Evolutionary conservation across 2,888 invertebrate species (phyloP).

Genomic region (Neoaliturus tenellus): DNA sequence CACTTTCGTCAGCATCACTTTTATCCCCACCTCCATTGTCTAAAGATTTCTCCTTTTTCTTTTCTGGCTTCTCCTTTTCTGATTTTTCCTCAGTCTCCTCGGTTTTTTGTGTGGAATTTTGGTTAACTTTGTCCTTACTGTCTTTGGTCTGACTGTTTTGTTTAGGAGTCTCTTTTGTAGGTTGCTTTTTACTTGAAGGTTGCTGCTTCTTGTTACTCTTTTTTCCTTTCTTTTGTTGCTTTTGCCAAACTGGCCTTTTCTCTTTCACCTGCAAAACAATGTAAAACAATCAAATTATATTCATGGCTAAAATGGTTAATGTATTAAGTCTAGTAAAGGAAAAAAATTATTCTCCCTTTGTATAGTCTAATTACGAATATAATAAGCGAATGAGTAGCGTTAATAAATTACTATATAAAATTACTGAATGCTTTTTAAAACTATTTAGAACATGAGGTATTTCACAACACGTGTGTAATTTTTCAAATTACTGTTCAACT

Average conservation of each 20-base stretch:
- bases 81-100: conserved; percentile 58
- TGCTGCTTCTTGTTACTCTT: conserved; percentile 77
- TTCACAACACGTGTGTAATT: too few relatives aligned
- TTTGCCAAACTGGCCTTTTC: conserved; percentile 87
- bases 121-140: conserved; percentile 68
- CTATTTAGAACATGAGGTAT: too few relatives aligned
- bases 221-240: conserved; percentile 80
- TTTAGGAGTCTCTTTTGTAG: conserved; percentile 65
- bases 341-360: too few relatives aligned
- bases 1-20: conserved; percentile 72
- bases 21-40: conserved; percentile 62
- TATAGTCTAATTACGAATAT: too few relatives aligned
- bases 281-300: too few relatives aligned
- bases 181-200: conserved; percentile 63
- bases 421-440: too few relatives aligned
- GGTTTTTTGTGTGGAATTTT: conserved; percentile 27
- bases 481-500: too few relatives aligned
- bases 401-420: too few relatives aligned
- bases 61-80: conserved; percentile 63
- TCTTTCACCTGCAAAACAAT: conserved; percentile 65
- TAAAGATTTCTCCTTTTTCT: conserved; percentile 65
- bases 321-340: too few relatives aligned
- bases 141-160: conserved; percentile 62
- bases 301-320: too few relatives aligned
- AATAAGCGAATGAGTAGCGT: too few relatives aligned